Evolutionary conservation across 2,888 invertebrate genomes (phyloP).

Genomic region (Drosophila kuntzei): DNA sequence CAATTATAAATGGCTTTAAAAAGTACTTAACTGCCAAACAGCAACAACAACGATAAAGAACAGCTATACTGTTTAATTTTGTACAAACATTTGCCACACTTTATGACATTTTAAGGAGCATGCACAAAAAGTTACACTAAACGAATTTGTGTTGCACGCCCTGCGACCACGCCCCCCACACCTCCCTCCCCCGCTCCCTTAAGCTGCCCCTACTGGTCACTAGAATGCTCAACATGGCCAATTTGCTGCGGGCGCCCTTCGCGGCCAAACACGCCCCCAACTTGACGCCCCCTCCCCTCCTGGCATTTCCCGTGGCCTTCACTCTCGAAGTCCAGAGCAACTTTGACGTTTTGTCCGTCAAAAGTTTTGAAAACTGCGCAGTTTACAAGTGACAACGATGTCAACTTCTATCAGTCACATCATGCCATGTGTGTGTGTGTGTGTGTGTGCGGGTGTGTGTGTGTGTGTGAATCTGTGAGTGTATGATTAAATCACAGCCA

Average conservation of each 20-base stretch:
- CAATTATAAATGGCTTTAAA: slow-evolving; percentile 61
- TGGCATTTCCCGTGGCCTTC: background rate
- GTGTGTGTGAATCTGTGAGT: slow-evolving; percentile 31
- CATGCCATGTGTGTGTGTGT: slow-evolving; percentile 17
- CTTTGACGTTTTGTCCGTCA: slow-evolving; percentile 76
- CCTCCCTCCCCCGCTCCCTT: background rate
- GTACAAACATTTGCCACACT: slow-evolving; percentile 64
- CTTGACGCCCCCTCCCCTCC: slow-evolving; percentile 8
- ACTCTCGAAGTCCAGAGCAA: slow-evolving; percentile 31
- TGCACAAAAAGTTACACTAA: slow-evolving; percentile 63
- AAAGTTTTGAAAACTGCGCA: slow-evolving; percentile 69
- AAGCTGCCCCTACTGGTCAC: background rate
- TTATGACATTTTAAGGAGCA: slow-evolving; percentile 72
- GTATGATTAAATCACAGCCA: slow-evolving; percentile 69
- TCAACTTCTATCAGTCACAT: slow-evolving; percentile 36
- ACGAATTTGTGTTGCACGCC: slow-evolving; percentile 69
- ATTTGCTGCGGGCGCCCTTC: slow-evolving; percentile 59
- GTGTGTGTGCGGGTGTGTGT: slow-evolving; percentile 11
- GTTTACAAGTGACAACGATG: slow-evolving; percentile 65
- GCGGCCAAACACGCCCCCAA: slow-evolving; percentile 34
- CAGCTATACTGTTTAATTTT: slow-evolving; percentile 61
- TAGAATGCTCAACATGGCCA: slow-evolving; percentile 64
- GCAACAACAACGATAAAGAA: slow-evolving; percentile 16
- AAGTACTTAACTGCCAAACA: slow-evolving; percentile 35
- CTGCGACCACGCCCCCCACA: background rate